Percentiles rank a stretch among this genome's conserved stretches.
Evolutionary conservation across 2,888 invertebrate genomes (phyloP).

Genomic region (Polymixis lichenea): DNA sequence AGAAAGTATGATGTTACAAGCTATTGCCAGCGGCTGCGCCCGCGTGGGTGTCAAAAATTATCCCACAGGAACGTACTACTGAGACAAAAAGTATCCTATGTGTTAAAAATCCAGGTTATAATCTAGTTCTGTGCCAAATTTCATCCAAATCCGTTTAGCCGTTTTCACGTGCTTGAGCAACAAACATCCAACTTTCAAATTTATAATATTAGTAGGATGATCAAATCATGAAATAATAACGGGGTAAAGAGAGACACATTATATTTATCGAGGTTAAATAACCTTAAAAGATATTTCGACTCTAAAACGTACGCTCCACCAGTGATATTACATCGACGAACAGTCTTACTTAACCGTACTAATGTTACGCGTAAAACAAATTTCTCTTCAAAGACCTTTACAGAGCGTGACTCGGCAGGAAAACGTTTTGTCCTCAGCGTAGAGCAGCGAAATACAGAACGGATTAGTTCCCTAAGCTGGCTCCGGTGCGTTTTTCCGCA

Average conservation of each 20-base stretch:
- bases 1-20: background rate
- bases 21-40: no score
- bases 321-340: background rate
- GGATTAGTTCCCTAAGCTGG: slow-evolving; percentile 54
- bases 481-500: slow-evolving; percentile 34
- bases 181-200: no score
- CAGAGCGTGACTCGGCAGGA: slow-evolving; percentile 33
- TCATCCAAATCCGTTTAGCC: no score
- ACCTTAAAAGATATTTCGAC: background rate
- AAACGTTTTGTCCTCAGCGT: slow-evolving; percentile 41
- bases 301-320: background rate
- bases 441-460: slow-evolving; percentile 30
- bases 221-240: background rate
- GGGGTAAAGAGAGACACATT: background rate
- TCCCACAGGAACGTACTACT: no score
- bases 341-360: background rate
- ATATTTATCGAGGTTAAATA: background rate
- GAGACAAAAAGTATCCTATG: no score
- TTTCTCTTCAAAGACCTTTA: slow-evolving; percentile 5
- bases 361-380: slow-evolving; percentile 43
- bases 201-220: background rate
- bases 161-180: no score
- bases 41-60: no score
- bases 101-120: no score
- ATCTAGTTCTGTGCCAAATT: no score